Conservation (phyloP, 2,888 invertebrate genomes). For the Caenorhabditis sinica region DNA sequence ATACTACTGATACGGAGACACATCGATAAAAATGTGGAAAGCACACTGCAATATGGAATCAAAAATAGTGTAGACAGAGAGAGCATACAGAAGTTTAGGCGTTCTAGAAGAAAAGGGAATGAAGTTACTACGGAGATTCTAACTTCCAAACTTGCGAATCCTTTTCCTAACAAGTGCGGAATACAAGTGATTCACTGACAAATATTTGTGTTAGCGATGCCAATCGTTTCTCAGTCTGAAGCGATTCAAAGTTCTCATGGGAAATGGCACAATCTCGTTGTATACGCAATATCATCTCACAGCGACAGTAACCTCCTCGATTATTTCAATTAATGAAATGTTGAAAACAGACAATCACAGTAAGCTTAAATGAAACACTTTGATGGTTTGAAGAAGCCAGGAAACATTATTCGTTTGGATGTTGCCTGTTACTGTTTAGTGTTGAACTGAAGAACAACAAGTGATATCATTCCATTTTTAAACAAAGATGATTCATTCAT, state of each 20-base stretch:
- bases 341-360: no score
- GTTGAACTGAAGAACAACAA: background rate
- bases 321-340: no score
- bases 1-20: constrained; percentile 62
- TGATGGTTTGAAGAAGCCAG: no score
- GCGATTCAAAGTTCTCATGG: constrained; percentile 22
- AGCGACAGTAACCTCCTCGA: background rate
- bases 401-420: no score
- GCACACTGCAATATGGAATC: constrained; percentile 24
- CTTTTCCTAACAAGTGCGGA: constrained; percentile 27
- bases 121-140: background rate
- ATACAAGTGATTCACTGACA: constrained; percentile 51
- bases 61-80: background rate
- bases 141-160: background rate
- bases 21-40: constrained; percentile 56
- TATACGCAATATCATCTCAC: background rate
- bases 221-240: constrained; percentile 30
- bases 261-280: background rate
- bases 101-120: background rate
- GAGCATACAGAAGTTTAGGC: background rate
- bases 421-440: background rate
- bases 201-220: constrained; percentile 50
- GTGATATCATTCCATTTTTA: background rate
- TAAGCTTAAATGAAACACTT: no score
- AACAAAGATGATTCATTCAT: background rate